phyloP scores from a whole-genome alignment of 2,888 invertebrate genomes.

The Gryllus longicercus region DNA sequence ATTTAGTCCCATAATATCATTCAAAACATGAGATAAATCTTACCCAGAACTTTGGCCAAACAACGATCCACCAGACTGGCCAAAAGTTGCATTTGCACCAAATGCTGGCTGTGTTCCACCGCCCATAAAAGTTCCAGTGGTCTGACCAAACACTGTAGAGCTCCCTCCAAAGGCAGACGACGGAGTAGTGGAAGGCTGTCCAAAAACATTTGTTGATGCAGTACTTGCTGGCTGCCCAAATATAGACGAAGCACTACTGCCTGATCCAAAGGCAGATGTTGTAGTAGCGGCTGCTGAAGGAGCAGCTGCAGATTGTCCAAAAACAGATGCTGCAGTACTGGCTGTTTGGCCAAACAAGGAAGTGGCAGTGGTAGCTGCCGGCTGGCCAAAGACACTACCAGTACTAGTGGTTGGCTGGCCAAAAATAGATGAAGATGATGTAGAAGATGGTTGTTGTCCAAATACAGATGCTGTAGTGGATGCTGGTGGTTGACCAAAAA shows the following conservation, averaged over 20 bases:
- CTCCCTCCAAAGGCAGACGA: conserved; percentile 32
- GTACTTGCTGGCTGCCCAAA: conserved; percentile 35
- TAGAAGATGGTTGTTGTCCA: conserved; percentile 64
- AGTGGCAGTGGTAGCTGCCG: neutral
- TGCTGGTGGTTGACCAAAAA: conserved; percentile 25
- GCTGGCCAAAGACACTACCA: neutral
- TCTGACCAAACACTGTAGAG: conserved; percentile 33
- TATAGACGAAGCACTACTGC: conserved; percentile 33
- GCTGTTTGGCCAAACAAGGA: conserved; percentile 24
- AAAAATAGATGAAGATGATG: conserved; percentile 53
- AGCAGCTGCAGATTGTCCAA: conserved; percentile 30
- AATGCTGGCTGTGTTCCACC: conserved; percentile 32
- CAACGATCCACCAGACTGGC: conserved; percentile 42
- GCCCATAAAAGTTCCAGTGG: conserved; percentile 38
- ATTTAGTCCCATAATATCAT: no score
- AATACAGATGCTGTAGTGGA: conserved; percentile 25
- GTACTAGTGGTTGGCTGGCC: conserved; percentile 20
- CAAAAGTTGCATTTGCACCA: conserved; percentile 46
- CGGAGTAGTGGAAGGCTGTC: conserved; percentile 36
- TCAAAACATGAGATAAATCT: no score
- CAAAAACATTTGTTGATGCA: conserved; percentile 36
- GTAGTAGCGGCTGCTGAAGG: conserved; percentile 30
- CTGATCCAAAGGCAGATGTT: conserved; percentile 34
- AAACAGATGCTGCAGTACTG: conserved; percentile 38
- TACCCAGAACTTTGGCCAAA: conserved; percentile 38